Evolutionary conservation across 2,113 vertebrate genomes (phyloP).

Genomic region (Arizona elegans): DNA sequence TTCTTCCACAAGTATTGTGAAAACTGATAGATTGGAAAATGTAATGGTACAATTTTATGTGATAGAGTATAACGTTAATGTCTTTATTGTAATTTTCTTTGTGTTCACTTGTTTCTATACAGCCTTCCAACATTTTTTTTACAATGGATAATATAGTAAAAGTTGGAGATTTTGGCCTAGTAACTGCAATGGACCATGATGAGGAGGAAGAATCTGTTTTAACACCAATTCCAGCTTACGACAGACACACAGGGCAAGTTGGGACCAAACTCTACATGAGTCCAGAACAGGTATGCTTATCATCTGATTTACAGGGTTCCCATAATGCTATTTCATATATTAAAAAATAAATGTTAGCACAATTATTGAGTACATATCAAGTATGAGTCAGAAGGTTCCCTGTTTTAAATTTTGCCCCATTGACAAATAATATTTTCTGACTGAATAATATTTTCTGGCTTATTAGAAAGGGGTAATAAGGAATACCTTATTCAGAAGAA

Average conservation of each 20-base stretch:
- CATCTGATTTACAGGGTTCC: background rate
- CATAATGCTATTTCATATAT: background rate
- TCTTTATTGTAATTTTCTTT: background rate
- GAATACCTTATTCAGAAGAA: background rate
- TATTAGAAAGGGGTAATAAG: background rate
- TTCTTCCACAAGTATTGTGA: background rate
- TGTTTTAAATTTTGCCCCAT: background rate
- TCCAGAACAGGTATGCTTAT: slow-evolving; percentile 87
- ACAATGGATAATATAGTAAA: slow-evolving; percentile 96
- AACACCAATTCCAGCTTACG: slow-evolving; percentile 89
- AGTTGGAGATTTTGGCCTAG: slow-evolving; percentile 95
- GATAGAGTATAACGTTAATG: background rate
- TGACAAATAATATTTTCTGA: background rate
- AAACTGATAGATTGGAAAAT: background rate
- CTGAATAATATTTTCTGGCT: background rate
- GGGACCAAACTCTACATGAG: slow-evolving; percentile 99
- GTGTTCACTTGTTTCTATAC: slow-evolving; percentile 35
- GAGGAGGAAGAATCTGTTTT: slow-evolving; percentile 84
- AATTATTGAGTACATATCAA: background rate
- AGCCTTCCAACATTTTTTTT: slow-evolving; percentile 99
- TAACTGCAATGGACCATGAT: slow-evolving; percentile 98
- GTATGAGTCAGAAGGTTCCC: background rate
- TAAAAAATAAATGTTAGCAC: background rate
- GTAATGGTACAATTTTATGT: background rate
- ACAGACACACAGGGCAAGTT: slow-evolving; percentile 95